phyloP scores from a whole-genome alignment of 2,113 vertebrate species.

The Bubo bubo region DNA sequence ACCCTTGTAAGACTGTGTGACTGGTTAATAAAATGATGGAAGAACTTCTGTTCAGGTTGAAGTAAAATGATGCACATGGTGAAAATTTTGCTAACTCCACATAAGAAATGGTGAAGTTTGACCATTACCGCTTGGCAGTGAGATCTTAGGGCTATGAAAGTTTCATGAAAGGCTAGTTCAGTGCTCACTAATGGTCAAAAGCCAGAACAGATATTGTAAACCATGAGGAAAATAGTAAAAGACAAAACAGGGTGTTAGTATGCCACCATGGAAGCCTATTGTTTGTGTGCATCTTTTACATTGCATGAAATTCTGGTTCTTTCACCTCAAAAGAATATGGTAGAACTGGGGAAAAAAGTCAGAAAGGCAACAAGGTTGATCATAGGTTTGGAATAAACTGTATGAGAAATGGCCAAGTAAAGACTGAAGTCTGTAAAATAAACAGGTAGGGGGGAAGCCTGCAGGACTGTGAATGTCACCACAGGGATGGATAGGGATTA shows the following conservation, averaged over 20 bases:
- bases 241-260: neutral
- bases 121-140: neutral
- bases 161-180: neutral
- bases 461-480: neutral
- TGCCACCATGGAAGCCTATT: neutral
- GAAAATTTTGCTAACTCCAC: neutral
- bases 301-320: neutral
- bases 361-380: neutral
- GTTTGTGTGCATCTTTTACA: neutral
- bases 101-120: neutral
- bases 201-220: neutral
- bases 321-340: neutral
- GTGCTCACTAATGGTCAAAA: neutral
- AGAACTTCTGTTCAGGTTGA: neutral
- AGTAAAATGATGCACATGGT: neutral
- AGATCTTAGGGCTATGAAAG: neutral
- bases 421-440: neutral
- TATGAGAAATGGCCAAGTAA: neutral
- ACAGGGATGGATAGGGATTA: neutral
- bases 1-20: neutral
- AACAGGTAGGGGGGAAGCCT: neutral
- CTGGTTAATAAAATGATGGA: neutral
- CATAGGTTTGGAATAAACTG: neutral
- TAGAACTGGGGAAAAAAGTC: neutral
- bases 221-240: neutral